Base-by-base conservation (phyloP, 2,888 invertebrate species). In the Apotomis capreana region DNA sequence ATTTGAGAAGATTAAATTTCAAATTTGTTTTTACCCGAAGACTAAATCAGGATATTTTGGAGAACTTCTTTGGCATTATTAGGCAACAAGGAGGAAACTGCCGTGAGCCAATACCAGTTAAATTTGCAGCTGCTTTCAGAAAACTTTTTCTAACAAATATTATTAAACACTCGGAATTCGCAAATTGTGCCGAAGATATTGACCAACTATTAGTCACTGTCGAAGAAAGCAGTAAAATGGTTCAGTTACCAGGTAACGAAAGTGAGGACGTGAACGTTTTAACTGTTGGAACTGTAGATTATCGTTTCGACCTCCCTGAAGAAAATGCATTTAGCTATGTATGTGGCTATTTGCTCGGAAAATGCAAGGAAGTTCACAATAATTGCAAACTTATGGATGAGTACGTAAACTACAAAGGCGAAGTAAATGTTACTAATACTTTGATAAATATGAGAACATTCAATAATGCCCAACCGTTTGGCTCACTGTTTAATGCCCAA, bases 71-170 rank as follows among this genome's bases (percentile, higher is more conserved):
- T 55, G 60, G 15, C 8, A 4, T 49, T 4, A 26, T 74, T 5
- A 58, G 74, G 10, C 62, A 68, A 62, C 67, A 62, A 52, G 49
- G 59, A 15, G 68, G 70, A 0, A 51, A 65, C 44, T 68, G 58
- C 44, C 61, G 60, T 15, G 64, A 68, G 12, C 74, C 70, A n/a
- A 68, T 68, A 15, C 58, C 69, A n/a, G n/a, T 68, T 54, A 63
- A 74, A n/a, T 74, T 73, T 61, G 13, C 44, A 10, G 13, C 52
- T 3, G 72, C 68, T 44, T 72, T 68, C 37, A 44, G 54, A 44
- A 72, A 68, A 63, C 36, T 68, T 26, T 63, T 68, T 62, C 1
- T 68, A 13, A 9, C 6, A 49, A 57, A 67, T 59, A 51, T 72
- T 3, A n/a, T 72, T 6, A 63, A 26, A 59, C 37, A 63, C 37